Percentiles rank a stretch among this genome's conserved stretches.
Evolutionary conservation across 2,113 vertebrate species (phyloP).

Genomic region (Fulmarus glacialis): DNA sequence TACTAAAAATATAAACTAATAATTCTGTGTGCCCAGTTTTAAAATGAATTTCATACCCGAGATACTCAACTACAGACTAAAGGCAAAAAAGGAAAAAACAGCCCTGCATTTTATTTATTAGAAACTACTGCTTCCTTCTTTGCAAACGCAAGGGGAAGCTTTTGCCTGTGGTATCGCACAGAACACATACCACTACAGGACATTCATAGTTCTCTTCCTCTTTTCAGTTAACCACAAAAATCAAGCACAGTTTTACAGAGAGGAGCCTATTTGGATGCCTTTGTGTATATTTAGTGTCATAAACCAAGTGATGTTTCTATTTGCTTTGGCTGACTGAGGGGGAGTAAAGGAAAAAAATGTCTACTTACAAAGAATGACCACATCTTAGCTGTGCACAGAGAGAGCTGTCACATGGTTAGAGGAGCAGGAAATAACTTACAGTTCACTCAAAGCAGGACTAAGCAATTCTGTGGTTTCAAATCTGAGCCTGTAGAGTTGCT

Average conservation of each 20-base stretch:
- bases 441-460: background rate
- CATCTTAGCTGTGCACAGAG: constrained; percentile 39
- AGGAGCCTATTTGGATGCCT: constrained; percentile 13
- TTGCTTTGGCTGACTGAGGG: constrained; percentile 40
- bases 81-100: background rate
- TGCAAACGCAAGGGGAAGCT: constrained; percentile 14
- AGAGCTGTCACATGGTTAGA: constrained; percentile 7
- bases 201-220: constrained; percentile 49
- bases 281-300: constrained; percentile 13
- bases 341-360: constrained; percentile 33
- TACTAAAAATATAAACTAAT: background rate
- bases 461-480: constrained; percentile 51
- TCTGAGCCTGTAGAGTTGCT: background rate
- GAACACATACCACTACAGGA: constrained; percentile 47
- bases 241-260: background rate
- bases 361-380: constrained; percentile 46
- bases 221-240: constrained; percentile 55
- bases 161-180: constrained; percentile 38
- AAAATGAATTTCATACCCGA: background rate
- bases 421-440: constrained; percentile 61
- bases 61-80: background rate
- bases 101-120: background rate
- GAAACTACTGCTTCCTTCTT: background rate
- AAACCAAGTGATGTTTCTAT: constrained; percentile 61
- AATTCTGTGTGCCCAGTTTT: background rate